phyloP scores from a whole-genome alignment of 2,888 invertebrate species.

The Laothoe populi region DNA sequence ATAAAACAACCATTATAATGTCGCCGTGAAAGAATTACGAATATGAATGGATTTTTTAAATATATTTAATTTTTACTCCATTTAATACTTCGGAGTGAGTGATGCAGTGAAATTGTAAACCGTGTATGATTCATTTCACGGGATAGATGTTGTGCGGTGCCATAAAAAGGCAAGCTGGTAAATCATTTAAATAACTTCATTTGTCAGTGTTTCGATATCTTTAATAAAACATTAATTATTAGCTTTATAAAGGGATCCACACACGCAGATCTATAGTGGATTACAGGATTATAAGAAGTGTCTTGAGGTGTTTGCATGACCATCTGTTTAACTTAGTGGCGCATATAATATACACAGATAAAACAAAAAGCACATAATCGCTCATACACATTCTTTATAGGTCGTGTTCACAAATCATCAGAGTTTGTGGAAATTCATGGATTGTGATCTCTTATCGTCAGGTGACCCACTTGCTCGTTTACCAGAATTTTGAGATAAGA shows the following conservation, averaged over 20 bases:
- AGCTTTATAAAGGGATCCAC: background rate
- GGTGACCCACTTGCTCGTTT: no score
- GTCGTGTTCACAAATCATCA: no score
- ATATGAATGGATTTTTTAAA: conserved; percentile 39
- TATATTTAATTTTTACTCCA: conserved; percentile 15
- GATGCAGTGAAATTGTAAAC: conserved; percentile 15
- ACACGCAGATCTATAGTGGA: background rate
- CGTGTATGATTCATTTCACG: conserved; percentile 5
- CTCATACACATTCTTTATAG: no score
- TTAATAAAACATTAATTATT: conserved; percentile 17
- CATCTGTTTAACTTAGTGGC: background rate
- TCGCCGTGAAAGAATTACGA: conserved; percentile 37
- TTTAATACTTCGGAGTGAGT: background rate
- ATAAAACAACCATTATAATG: conserved; percentile 40
- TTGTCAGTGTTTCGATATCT: conserved; percentile 13
- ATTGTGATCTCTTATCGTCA: no score
- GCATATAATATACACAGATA: background rate
- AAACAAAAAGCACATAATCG: no score
- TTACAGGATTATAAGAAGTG: background rate
- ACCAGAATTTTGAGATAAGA: no score
- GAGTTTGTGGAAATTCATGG: no score
- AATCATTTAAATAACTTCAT: conserved; percentile 18
- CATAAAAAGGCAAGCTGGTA: background rate
- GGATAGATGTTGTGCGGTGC: background rate
- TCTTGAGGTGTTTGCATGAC: background rate